Conservation (phyloP, 2,113 vertebrate genomes). For the Oxyura jamaicensis region DNA sequence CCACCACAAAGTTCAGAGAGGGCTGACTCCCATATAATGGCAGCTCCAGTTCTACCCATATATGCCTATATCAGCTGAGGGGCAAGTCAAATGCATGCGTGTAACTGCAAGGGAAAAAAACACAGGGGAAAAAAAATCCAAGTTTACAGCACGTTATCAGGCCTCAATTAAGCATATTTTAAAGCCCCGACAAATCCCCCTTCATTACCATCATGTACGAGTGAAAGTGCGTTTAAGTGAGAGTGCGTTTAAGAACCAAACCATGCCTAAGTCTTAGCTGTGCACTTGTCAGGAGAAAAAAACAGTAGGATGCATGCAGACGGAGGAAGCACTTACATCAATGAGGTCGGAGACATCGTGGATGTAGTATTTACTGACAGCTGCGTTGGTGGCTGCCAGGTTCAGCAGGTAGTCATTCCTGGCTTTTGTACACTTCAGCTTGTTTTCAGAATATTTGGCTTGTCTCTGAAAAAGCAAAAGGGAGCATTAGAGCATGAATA, state of each 20-base stretch:
- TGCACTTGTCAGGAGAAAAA: not conserved
- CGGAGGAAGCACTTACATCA: constrained; percentile 84
- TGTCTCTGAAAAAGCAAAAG: constrained; percentile 85
- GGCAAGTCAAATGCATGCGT: accelerated
- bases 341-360: constrained; percentile 97
- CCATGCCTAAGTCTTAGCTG: not conserved
- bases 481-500: not conserved
- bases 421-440: constrained; percentile 97
- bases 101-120: not conserved
- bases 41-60: not conserved
- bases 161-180: not conserved
- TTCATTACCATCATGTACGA: not conserved
- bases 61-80: not conserved
- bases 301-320: accelerated
- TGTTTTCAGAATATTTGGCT: constrained; percentile 98
- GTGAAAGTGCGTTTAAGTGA: accelerated
- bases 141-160: not conserved
- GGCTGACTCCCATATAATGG: not conserved
- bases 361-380: constrained; percentile 99
- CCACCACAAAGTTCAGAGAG: not conserved
- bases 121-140: not conserved
- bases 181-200: not conserved
- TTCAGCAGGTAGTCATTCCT: constrained; percentile 97
- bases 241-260: accelerated
- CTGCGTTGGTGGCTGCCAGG: constrained; percentile 91